These are phyloP conservation scores for Valencia hispanica DNA, from an alignment of 2,797 vertebrate genomes.

Conservation along the genomic window DNA sequence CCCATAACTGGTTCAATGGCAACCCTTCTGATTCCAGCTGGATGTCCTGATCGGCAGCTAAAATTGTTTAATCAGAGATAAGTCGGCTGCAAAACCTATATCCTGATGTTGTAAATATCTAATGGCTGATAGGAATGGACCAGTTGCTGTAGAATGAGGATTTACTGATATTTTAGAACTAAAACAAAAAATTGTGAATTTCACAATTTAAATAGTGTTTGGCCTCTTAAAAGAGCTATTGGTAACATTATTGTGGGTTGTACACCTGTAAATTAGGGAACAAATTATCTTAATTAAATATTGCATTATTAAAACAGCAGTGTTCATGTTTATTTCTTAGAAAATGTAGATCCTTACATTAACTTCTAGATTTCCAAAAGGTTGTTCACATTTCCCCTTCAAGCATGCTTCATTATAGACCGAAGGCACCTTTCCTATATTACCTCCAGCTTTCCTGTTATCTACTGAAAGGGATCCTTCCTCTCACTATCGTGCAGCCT, in stretches of 20 bases:
- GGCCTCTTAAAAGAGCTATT: no score
- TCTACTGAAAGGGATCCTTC: no score
- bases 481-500: no score
- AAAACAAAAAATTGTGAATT: no score
- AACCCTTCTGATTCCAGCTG: neutral
- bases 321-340: neutral
- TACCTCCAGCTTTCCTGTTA: no score
- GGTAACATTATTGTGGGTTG: neutral
- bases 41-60: neutral
- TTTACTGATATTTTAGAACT: neutral
- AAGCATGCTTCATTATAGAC: neutral
- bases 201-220: no score
- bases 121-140: neutral
- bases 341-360: neutral
- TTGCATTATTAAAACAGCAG: neutral
- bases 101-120: neutral
- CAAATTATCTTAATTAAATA: neutral
- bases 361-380: neutral
- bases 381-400: neutral
- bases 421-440: neutral
- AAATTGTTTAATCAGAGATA: neutral
- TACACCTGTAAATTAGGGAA: neutral
- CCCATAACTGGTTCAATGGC: neutral
- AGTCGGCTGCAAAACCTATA: neutral
- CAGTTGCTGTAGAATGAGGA: neutral